A percentile compares a stretch with the other conserved stretches of the same genome.
Conservation (phyloP, 2,113 vertebrate species). For the Origma solitaria region DNA sequence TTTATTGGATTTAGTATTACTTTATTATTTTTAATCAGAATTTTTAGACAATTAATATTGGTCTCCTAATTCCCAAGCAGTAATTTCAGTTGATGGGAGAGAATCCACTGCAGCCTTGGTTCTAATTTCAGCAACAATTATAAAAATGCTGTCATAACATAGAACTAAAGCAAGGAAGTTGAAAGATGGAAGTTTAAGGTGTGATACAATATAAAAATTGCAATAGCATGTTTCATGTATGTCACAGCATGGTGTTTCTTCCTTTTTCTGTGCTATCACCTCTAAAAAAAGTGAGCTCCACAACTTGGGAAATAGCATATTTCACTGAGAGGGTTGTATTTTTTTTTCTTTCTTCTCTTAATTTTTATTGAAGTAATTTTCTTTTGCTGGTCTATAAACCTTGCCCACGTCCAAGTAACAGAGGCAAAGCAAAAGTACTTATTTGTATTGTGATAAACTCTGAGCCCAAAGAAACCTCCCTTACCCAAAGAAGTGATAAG, state of each 20-base stretch:
- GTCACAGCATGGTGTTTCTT: not conserved
- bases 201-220: not conserved
- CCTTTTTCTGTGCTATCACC: not conserved
- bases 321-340: not conserved
- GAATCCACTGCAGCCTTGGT: not conserved
- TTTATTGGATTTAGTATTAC: not conserved
- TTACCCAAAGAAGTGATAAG: not conserved
- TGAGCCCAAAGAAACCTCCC: not conserved
- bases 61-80: not conserved
- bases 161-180: not conserved
- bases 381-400: not conserved
- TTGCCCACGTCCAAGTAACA: not conserved
- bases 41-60: not conserved
- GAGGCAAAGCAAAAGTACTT: not conserved
- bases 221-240: not conserved
- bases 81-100: not conserved
- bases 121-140: not conserved
- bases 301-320: not conserved
- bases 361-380: not conserved
- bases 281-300: not conserved
- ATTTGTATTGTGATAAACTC: not conserved
- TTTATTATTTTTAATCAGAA: not conserved
- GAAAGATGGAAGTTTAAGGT: not conserved
- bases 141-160: not conserved
- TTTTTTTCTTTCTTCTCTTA: not conserved